Base-by-base conservation (phyloP, 23 tunicate species). In the Trididemnum clinides region DNA sequence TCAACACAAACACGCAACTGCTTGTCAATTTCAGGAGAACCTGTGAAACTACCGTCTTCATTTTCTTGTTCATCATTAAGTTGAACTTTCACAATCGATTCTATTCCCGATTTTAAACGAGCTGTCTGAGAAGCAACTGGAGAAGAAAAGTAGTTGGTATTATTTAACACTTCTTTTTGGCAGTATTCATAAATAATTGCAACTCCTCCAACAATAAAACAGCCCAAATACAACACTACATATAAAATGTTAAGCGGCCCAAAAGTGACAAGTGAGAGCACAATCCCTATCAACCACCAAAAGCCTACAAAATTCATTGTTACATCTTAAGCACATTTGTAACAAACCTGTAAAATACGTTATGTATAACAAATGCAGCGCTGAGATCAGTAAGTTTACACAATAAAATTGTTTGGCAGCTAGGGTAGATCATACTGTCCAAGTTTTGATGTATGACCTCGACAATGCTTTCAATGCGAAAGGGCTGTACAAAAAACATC, bases 111-210 rank as follows among this genome's bases (percentile, higher is more conserved):
- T n/a, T 49, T 38, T 23, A 86, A 28, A 19, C 25, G 64, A 12
- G 72, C 28, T 33, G 86, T 33, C 18, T 51, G 69, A 28, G 77
- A 82, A 5, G 77, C 28, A 32, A 59, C 22, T 38, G 81, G 77
- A 38, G 58, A 50, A 15, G 74, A 25, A 77, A 91, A 80, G 33
- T 65, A 80, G 18, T 36, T 30, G 18, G 32, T 82, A 38, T 75
- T 86, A 28, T 50, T 64, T 35, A 62, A 50, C n/a, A 85, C 66
- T n/a, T 82, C 83, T 19, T 69, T 84, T 36, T 92, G 75, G 35
- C 90, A 35, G 33, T 87, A 83, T 30, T 92, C 92, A 54, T 85
- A 83, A n/a, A 92, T 33, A 54, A 92, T 83, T 2, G 91, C 91
- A 34, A 92, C 51, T 21, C 76, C 77, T 86, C 97, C 97, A 12